These are phyloP conservation scores for Dasysyrphus tricinctus DNA, from an alignment of 2,888 invertebrate genomes.

Conservation along the genomic window DNA sequence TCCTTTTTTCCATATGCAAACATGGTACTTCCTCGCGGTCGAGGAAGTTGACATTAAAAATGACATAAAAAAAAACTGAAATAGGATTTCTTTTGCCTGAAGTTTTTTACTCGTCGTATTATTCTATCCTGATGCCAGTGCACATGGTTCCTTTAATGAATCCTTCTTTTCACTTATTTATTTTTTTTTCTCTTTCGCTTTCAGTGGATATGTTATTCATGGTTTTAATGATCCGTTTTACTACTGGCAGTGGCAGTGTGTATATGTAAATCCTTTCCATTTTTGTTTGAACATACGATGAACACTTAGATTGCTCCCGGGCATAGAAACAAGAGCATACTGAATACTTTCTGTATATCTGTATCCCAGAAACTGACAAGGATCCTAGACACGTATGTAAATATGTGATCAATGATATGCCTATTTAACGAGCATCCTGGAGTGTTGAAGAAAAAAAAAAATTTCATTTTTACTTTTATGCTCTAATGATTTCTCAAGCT, in stretches of 20 bases:
- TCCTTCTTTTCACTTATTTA: conserved; percentile 61
- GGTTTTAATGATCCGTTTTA: conserved; percentile 75
- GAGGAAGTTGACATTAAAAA: conserved; percentile 73
- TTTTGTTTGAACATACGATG: conserved; percentile 68
- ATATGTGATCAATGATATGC: conserved; percentile 76
- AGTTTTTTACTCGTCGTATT: conserved; percentile 20
- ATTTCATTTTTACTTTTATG: conserved; percentile 66
- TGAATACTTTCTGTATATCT: not conserved
- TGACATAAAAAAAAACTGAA: conserved; percentile 46
- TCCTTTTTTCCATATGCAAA: conserved; percentile 65
- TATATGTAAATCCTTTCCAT: conserved; percentile 70
- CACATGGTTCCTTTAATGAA: conserved; percentile 72
- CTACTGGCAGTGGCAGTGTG: conserved; percentile 45
- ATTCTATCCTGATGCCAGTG: conserved; percentile 49
- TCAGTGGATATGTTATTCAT: conserved; percentile 69
- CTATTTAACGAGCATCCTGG: conserved; percentile 74
- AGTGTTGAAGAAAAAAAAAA: conserved; percentile 32
- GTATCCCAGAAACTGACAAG: conserved; percentile 58
- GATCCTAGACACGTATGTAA: conserved; percentile 74
- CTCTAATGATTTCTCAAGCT: conserved; percentile 75
- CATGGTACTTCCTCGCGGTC: conserved; percentile 71
- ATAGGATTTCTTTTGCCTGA: conserved; percentile 52
- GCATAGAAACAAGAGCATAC: conserved; percentile 39
- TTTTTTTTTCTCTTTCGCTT: conserved; percentile 22
- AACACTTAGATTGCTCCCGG: conserved; percentile 65